These are phyloP conservation scores for Caenorhabditis sulstoni DNA, from an alignment of 2,888 invertebrate species.

Conservation along the genomic window DNA sequence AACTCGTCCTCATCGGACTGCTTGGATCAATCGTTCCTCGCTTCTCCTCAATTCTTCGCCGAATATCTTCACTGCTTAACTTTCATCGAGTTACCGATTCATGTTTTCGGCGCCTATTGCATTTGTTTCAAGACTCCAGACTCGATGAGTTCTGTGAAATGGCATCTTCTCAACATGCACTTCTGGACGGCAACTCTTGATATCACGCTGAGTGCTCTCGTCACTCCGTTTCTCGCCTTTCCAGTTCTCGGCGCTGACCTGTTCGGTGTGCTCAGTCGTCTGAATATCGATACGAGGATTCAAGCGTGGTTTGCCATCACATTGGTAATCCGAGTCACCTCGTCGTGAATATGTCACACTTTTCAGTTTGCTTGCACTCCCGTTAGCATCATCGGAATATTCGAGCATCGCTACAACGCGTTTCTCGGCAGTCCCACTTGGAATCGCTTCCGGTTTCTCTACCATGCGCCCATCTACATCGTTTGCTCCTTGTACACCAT, in stretches of 20 bases:
- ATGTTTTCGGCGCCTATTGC: neutral
- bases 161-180: neutral
- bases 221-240: neutral
- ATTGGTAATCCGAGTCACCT: too few species aligned
- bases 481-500: neutral
- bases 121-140: neutral
- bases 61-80: too few species aligned
- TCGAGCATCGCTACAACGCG: neutral
- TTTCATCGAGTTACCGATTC: too few species aligned
- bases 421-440: slow-evolving; percentile 1
- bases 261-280: too few species aligned
- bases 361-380: too few species aligned
- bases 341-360: too few species aligned
- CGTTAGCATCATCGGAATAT: neutral
- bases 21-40: too few species aligned
- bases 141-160: neutral
- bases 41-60: too few species aligned
- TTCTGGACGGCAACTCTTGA: neutral
- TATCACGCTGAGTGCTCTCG: neutral
- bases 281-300: too few species aligned
- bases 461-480: slow-evolving; percentile 2
- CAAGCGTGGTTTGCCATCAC: too few species aligned
- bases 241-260: neutral
- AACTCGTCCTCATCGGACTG: too few species aligned
- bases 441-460: neutral